Conservation (phyloP, 2,113 vertebrate genomes). For the Labrus mixtus region DNA sequence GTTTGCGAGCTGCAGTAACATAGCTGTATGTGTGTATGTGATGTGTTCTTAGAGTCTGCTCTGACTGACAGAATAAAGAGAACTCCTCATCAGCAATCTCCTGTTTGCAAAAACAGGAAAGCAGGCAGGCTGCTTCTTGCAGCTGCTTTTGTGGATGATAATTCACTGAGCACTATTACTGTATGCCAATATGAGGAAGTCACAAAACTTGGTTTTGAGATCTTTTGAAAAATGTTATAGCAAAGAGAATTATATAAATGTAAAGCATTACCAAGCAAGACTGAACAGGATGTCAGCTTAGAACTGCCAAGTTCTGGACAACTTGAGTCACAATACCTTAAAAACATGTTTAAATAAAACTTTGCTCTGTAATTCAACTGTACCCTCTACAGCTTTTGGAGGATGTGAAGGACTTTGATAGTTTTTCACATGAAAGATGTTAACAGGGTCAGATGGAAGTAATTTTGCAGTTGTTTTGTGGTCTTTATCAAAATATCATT, state of each 20-base stretch:
- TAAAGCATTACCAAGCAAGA: background rate
- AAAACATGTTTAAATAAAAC: no score
- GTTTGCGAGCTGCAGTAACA: conserved; percentile 20
- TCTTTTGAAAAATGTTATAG: no score
- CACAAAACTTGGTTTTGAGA: background rate
- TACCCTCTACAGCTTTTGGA: no score
- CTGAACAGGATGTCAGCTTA: background rate
- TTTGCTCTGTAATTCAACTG: no score
- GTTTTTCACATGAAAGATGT: background rate
- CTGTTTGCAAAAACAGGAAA: conserved; percentile 37
- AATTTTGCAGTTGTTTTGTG: background rate
- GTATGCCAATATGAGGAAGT: background rate
- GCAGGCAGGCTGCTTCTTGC: conserved; percentile 25
- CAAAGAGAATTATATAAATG: background rate
- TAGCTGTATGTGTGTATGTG: conserved; percentile 4
- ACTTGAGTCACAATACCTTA: background rate
- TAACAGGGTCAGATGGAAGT: no score
- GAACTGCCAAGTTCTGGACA: background rate
- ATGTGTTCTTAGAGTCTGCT: conserved; percentile 24
- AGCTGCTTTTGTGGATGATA: conserved; percentile 17
- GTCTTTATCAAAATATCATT: background rate
- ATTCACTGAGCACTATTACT: background rate
- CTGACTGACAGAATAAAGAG: conserved; percentile 45
- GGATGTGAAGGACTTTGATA: no score
- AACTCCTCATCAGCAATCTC: conserved; percentile 45